These are phyloP conservation scores for Amiota communis DNA, from an alignment of 2,888 invertebrate species.

Conservation along the genomic window DNA sequence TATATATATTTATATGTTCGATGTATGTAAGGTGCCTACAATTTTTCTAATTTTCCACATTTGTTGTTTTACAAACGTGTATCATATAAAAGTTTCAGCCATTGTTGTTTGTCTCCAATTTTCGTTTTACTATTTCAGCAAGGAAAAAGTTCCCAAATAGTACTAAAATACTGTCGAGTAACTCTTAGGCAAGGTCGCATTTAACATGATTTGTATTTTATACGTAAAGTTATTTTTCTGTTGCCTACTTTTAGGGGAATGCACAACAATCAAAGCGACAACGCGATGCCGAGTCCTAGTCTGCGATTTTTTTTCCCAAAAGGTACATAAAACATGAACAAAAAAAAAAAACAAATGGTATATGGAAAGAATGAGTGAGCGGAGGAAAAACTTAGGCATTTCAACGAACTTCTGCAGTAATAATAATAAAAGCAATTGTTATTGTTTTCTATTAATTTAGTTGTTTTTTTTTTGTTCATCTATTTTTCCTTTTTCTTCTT, in stretches of 20 bases:
- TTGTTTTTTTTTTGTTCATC: slow-evolving; percentile 38
- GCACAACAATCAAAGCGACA: not conserved
- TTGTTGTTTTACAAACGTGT: not conserved
- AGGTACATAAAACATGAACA: slow-evolving; percentile 19
- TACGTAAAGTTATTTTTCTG: slow-evolving; percentile 21
- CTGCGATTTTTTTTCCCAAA: slow-evolving; percentile 7
- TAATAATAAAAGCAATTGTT: slow-evolving; percentile 58
- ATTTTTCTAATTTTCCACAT: not conserved
- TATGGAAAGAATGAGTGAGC: slow-evolving; percentile 40
- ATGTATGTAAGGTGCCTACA: no score
- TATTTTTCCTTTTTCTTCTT: slow-evolving; percentile 9
- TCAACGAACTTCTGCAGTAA: slow-evolving; percentile 48
- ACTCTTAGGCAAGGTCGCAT: slow-evolving; percentile 27
- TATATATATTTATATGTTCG: no score
- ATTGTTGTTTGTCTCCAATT: not conserved
- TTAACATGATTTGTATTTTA: slow-evolving; percentile 48
- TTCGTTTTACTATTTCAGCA: no score
- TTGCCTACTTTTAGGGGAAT: not conserved
- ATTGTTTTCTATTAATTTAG: slow-evolving; percentile 58
- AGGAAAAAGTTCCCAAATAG: no score
- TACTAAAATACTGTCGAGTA: no score
- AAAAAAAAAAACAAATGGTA: slow-evolving; percentile 2
- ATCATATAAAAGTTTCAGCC: no score
- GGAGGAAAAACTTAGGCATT: slow-evolving; percentile 51
- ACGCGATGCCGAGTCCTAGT: not conserved